Evolutionary conservation across 1,140 invertebrate genomes (phyloP).

Genomic region (Drosophila sechellia): DNA sequence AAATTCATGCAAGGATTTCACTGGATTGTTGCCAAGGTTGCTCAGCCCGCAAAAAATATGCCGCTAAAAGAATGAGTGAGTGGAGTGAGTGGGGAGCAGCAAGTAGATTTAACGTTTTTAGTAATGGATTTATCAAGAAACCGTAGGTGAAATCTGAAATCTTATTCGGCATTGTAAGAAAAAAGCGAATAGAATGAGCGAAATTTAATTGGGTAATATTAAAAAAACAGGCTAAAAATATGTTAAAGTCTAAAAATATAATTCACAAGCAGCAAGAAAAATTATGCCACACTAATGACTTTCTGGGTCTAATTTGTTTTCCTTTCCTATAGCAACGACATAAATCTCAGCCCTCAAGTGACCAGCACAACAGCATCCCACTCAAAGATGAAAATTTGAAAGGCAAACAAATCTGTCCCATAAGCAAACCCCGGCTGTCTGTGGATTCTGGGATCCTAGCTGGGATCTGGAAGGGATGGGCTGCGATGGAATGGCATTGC

Average conservation of each 20-base stretch:
- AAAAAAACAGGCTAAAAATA: too few species aligned
- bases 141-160: neutral
- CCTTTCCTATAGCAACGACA: neutral
- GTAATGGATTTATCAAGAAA: neutral
- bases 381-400: conserved; percentile 28
- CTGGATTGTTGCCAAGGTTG: conserved; percentile 53
- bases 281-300: neutral
- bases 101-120: neutral
- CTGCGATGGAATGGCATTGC: neutral
- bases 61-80: neutral
- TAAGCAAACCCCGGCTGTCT: conserved; percentile 34
- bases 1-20: conserved; percentile 63
- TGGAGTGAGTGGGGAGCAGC: neutral
- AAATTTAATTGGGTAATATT: too few species aligned
- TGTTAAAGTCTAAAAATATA: too few species aligned
- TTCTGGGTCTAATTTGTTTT: neutral
- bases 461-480: neutral
- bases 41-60: conserved; percentile 1
- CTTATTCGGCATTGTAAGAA: too few species aligned
- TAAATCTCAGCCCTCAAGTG: conserved; percentile 31
- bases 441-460: neutral
- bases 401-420: conserved; percentile 47
- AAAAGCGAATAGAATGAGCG: too few species aligned
- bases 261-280: too few species aligned
- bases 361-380: conserved; percentile 31